These are phyloP conservation scores for Halcyon smyrnensis DNA, from an alignment of 2,797 vertebrate genomes.

Conservation along the genomic window DNA sequence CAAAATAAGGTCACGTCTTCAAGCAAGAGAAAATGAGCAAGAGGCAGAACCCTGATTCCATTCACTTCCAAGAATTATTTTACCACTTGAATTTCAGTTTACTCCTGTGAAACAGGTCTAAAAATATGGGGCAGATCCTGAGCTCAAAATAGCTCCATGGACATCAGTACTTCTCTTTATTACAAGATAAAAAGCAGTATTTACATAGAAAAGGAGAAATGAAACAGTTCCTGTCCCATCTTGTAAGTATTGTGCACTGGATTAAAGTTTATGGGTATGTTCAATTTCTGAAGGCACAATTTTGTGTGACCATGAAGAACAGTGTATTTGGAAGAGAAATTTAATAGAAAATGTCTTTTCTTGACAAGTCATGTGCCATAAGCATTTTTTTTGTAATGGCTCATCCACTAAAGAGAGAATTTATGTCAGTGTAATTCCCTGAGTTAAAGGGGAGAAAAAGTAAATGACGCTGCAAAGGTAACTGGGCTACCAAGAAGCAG, in stretches of 20 bases:
- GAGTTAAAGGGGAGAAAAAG: conserved; percentile 54
- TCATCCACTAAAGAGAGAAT: conserved; percentile 65
- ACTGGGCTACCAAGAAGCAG: conserved; percentile 75
- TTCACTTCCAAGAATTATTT: neutral
- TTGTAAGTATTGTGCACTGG: neutral
- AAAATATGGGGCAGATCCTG: neutral
- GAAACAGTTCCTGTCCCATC: neutral
- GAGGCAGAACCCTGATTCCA: neutral
- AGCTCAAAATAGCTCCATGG: neutral
- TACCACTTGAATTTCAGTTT: neutral
- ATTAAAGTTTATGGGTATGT: neutral
- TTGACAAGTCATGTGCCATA: conserved; percentile 3
- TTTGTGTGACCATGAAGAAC: neutral
- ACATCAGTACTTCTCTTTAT: neutral
- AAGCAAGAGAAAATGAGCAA: no score
- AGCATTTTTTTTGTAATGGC: conserved; percentile 40
- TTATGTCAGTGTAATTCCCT: conserved; percentile 61
- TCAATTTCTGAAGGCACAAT: neutral
- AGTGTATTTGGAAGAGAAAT: conserved; percentile 50
- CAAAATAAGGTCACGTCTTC: no score
- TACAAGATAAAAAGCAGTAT: neutral
- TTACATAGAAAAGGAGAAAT: neutral
- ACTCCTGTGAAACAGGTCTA: neutral
- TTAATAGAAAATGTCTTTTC: conserved; percentile 21
- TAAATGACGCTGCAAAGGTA: conserved; percentile 69